phyloP scores from a whole-genome alignment of 2,888 invertebrate genomes.

The Melanargia galathea region DNA sequence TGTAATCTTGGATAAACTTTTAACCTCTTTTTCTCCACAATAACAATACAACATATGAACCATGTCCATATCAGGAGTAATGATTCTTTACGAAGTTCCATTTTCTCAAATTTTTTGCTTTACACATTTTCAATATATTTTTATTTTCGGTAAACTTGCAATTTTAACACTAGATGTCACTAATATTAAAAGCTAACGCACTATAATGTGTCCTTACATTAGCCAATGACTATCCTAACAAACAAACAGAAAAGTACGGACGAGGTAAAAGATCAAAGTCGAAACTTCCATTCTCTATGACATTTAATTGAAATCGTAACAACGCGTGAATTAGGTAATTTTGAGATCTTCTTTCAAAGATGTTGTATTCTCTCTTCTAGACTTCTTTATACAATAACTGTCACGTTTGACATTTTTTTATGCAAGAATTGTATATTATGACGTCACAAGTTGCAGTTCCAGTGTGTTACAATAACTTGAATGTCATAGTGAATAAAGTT shows the following conservation, averaged over 20 bases:
- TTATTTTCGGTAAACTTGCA: constrained; percentile 66
- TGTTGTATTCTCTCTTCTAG: too few relatives aligned
- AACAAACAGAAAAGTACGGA: constrained; percentile 35
- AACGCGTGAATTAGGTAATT: neutral
- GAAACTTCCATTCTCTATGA: neutral
- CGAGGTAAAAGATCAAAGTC: constrained; percentile 33
- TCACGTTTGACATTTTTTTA: neutral
- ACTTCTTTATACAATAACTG: neutral
- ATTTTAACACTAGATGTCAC: constrained; percentile 80
- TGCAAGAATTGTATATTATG: neutral
- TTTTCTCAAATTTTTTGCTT: constrained; percentile 48
- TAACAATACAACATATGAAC: constrained; percentile 80
- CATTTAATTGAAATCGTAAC: neutral
- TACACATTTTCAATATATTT: constrained; percentile 52
- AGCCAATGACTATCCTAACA: constrained; percentile 51
- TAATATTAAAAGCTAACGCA: constrained; percentile 79
- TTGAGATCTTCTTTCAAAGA: too few relatives aligned
- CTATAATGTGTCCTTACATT: constrained; percentile 55
- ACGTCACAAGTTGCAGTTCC: neutral
- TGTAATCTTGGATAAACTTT: constrained; percentile 79
- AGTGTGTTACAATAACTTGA: neutral
- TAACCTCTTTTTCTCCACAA: constrained; percentile 66
- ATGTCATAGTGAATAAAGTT: neutral
- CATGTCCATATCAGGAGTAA: constrained; percentile 60
- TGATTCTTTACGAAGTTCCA: constrained; percentile 48